Evolutionary conservation across 2,797 vertebrate species (phyloP).

Genomic region (Botia kubotai): DNA sequence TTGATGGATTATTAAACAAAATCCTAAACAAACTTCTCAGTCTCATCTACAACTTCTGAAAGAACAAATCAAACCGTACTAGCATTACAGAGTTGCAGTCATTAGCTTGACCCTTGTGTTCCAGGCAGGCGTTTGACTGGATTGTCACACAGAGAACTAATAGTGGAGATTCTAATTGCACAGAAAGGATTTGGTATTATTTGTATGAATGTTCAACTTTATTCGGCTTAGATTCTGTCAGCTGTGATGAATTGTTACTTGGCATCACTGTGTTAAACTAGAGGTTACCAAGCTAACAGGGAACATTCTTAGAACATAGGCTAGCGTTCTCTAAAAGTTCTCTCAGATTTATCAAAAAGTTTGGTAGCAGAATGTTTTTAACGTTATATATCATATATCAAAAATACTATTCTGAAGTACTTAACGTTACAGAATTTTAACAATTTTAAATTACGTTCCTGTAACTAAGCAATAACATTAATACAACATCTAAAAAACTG

Average conservation of each 20-base stretch:
- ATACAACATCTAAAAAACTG: too few relatives aligned
- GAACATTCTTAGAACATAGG: too few relatives aligned
- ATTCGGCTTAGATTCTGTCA: not conserved
- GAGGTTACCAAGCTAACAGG: not conserved
- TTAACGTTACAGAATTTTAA: too few relatives aligned
- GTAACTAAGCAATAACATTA: too few relatives aligned
- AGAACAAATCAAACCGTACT: not conserved
- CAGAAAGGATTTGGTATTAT: not conserved
- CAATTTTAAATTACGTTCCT: too few relatives aligned
- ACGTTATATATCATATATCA: too few relatives aligned
- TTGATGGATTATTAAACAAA: slow-evolving; percentile 55
- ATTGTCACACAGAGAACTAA: not conserved
- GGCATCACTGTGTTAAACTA: not conserved
- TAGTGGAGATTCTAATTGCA: slow-evolving; percentile 3
- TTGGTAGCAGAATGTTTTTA: too few relatives aligned
- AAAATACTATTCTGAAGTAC: too few relatives aligned
- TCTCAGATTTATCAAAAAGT: too few relatives aligned
- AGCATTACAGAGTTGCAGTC: slow-evolving; percentile 4
- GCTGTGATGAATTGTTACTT: not conserved
- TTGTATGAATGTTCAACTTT: not conserved
- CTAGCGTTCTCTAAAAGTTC: too few relatives aligned
- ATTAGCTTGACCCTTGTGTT: slow-evolving; percentile 18
- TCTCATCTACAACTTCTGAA: slow-evolving; percentile 13
- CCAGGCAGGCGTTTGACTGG: slow-evolving; percentile 10
- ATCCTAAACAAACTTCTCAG: slow-evolving; percentile 33